Evolutionary conservation across 1,140 invertebrate genomes (phyloP), one percentile per base, ranked within the genome.

Genomic region (Riptortus pedestris): DNA sequence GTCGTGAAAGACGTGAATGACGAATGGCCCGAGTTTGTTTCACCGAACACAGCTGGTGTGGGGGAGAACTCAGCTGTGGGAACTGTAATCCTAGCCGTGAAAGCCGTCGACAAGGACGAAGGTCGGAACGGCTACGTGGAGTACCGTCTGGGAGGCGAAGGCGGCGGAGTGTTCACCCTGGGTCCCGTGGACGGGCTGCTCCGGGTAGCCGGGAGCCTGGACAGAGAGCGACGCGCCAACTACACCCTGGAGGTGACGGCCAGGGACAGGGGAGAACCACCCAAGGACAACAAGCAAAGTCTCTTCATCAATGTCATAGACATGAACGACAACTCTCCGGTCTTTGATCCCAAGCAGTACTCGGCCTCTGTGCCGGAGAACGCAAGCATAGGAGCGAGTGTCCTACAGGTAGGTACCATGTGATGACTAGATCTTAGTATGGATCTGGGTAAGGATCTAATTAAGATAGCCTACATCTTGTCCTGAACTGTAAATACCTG

Each of bases 1-100:
- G 81, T 85, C 60, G 76, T 97, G 45, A 83, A 90, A 72, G 94
- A 97, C 75, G 87, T 96, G 20, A 98, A 98, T 77, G 95, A 99
- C 74, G 86, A 92, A 79, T 82, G 89, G 14, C 95, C 96, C 0
- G 83, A 88, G 72, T 98, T 98, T 76, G 81, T 92, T 67, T 85
- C 88, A 7, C 79, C 86, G 0, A 90, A 88, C 69, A 82, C 84
- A 70, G 90, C 88, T 5, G 76, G 81, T 18, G 83, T 93, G 12
- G 78, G 83, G 63, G 93, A 96, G 77, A 95, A 95, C 75, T 85
- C 89, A 43, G 84, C 90, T n/a, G 72, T 85, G 26, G 94, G 95
- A 72, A 91, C 90, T 4, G 84, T 95, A 14, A 84, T 96, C 11
- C 88, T 93, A 81, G 87, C 86, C 1, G 83, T 98, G 43, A 91